These are phyloP conservation scores for Petrocephalus sullivani DNA, from an alignment of 2,797 vertebrate species.

Conservation along the genomic window DNA sequence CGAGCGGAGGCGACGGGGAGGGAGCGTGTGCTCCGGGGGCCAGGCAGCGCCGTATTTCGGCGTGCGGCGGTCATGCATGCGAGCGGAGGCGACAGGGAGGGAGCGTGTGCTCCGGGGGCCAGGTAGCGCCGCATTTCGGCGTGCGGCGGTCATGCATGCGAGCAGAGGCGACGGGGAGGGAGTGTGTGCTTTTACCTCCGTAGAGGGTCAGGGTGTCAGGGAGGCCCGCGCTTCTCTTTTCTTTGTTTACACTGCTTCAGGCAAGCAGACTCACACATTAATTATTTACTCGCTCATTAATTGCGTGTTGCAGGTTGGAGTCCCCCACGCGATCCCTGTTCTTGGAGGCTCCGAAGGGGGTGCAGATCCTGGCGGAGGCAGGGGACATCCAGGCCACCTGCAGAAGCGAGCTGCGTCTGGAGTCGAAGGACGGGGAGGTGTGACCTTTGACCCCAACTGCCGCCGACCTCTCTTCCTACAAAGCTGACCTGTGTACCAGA, in stretches of 20 bases:
- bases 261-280: not conserved
- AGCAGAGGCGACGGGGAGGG: not conserved
- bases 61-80: too few relatives aligned
- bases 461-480: not conserved
- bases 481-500: not conserved
- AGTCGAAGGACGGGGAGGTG: constrained; percentile 98
- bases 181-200: not conserved
- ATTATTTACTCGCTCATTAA: not conserved
- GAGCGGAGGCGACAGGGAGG: not conserved
- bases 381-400: constrained; percentile 92
- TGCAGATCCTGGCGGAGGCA: constrained; percentile 91
- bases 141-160: not conserved
- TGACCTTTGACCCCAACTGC: constrained; percentile 6
- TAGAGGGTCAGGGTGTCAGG: not conserved
- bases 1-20: not conserved
- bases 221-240: not conserved
- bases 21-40: too few relatives aligned
- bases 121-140: not conserved
- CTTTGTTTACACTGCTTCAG: not conserved
- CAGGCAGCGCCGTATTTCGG: not conserved
- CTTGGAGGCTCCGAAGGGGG: constrained; percentile 94
- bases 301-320: constrained; percentile 70
- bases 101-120: too few relatives aligned
- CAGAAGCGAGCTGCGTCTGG: constrained; percentile 88
- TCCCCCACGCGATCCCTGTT: constrained; percentile 87